phyloP scores from a whole-genome alignment of 2,888 invertebrate species.

The Philereme transversata region DNA sequence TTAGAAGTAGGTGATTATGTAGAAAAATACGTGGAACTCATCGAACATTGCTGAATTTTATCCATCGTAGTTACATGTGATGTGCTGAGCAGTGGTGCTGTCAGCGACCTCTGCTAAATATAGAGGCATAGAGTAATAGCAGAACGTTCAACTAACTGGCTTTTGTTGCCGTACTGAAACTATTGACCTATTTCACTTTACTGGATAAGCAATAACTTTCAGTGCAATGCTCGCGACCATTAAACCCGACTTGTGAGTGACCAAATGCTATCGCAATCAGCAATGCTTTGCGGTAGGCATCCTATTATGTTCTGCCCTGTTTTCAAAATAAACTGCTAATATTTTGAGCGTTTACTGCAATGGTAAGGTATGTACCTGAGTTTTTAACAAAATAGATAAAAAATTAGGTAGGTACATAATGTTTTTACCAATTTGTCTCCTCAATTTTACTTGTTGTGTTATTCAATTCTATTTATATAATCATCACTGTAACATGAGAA shows the following conservation, averaged over 20 bases:
- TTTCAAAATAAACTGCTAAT: conserved; percentile 23
- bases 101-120: conserved; percentile 66
- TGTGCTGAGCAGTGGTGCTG: conserved; percentile 34
- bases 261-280: conserved; percentile 52
- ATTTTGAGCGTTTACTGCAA: conserved; percentile 25
- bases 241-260: conserved; percentile 69
- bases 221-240: conserved; percentile 73
- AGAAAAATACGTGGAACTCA: conserved; percentile 14
- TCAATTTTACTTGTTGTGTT: background rate
- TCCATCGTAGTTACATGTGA: conserved; percentile 1
- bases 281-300: conserved; percentile 43
- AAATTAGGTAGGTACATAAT: background rate
- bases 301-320: conserved; percentile 32
- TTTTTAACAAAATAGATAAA: background rate
- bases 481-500: conserved; percentile 39
- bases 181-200: conserved; percentile 83
- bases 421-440: background rate
- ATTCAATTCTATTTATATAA: conserved; percentile 47
- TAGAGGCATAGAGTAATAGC: conserved; percentile 63
- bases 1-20: background rate
- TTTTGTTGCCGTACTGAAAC: conserved; percentile 82
- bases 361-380: background rate
- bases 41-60: conserved; percentile 10
- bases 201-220: conserved; percentile 83
- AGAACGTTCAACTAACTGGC: conserved; percentile 75